Base-by-base conservation (phyloP, 2,797 vertebrate genomes). In the Siniperca undulata region DNA sequence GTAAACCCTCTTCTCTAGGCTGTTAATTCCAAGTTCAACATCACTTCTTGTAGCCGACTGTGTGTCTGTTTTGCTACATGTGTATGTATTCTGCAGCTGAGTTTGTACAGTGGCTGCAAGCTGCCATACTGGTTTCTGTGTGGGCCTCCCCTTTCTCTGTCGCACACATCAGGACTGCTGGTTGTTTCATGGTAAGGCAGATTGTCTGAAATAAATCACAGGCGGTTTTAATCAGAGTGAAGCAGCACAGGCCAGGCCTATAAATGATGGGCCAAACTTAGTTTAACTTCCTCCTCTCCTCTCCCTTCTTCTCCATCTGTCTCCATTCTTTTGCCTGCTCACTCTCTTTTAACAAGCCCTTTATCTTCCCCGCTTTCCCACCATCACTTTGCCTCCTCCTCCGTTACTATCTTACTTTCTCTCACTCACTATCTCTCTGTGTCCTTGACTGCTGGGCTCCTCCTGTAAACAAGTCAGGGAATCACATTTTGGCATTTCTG, bases 401-500 rank as follows among this genome's bases (percentile, higher is more conserved):
- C 80, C 70, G 13, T 53, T 17, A 0, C 85, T 87, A 89, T 90
- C 86, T 87, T 44, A 78, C 82, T 87, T 84, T 89, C 75, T 83
- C 82, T 84, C 77, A 16, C 82, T 77, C 68, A 9, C 84, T 66
- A 82, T 91, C 87, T 81, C 80, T 78, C 77, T 0, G 55, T 79
- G 95, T 95, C 95, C 95, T 96, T 96, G 95, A 94, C 93, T 93
- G 92, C 87, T 20, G 80, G 80, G 87, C 85, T 93, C 82, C 87
- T 94, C 92, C 93, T 94, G 94, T 94, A 95, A 95, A 95, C 94
- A 94, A 92, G 81, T 83, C 70, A 24, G 82, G 78, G 94, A 94
- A 91, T 94, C 91, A 69, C 93, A 86, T 93, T 94, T 94, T 93
- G 91, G 93, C 94, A 93, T 95, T 96, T 94, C 95, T 93, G 90